Percentiles rank a stretch among this genome's conserved stretches.
Evolutionary conservation across 2,113 vertebrate genomes (phyloP).

Genomic region (Hymenochirus boettgeri): DNA sequence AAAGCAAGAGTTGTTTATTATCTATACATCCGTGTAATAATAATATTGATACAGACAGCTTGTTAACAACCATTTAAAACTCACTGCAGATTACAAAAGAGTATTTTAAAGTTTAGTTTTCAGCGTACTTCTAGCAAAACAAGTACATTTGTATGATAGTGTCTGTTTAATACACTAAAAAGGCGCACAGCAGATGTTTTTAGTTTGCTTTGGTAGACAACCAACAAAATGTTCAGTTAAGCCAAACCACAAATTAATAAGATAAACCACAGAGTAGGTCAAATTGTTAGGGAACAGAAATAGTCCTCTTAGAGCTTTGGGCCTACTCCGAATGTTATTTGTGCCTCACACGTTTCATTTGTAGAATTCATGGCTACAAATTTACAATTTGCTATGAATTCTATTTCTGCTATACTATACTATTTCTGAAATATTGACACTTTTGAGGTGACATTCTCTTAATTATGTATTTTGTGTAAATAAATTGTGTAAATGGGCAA

Average conservation of each 20-base stretch:
- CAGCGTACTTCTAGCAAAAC: slow-evolving; percentile 22
- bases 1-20: too few species aligned
- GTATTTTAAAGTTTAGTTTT: not conserved
- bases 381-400: too few species aligned
- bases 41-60: not conserved
- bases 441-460: too few species aligned
- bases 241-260: slow-evolving; percentile 41
- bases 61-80: not conserved
- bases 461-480: too few species aligned
- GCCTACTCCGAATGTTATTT: slow-evolving; percentile 15
- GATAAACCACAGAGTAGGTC: slow-evolving; percentile 37
- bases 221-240: slow-evolving; percentile 36
- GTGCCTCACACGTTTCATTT: slow-evolving; percentile 7
- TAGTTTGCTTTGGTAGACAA: slow-evolving; percentile 35
- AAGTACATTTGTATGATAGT: slow-evolving; percentile 20
- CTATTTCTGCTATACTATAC: too few species aligned
- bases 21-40: too few species aligned
- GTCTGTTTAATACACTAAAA: slow-evolving; percentile 28
- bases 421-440: too few species aligned
- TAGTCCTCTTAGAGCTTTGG: slow-evolving; percentile 22
- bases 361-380: not conserved
- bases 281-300: slow-evolving; percentile 39
- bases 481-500: too few species aligned
- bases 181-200: slow-evolving; percentile 36
- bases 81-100: not conserved